phyloP scores from a whole-genome alignment of 1,140 invertebrate genomes.

The Apocrypta bakeri region DNA sequence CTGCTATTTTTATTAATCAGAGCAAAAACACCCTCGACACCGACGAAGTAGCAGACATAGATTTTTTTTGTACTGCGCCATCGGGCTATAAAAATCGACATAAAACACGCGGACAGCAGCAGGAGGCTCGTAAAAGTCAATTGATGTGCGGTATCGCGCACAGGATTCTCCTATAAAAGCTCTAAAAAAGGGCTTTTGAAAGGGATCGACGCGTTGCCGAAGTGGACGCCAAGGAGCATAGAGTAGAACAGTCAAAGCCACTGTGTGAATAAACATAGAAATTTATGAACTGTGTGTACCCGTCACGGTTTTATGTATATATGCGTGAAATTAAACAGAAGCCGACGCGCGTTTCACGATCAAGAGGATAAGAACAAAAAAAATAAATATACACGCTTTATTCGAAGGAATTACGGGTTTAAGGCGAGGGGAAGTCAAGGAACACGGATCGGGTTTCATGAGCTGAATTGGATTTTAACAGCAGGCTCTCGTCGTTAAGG shows the following conservation, averaged over 20 bases:
- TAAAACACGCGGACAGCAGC: slow-evolving; percentile 8
- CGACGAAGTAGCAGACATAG: background rate
- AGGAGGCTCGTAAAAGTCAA: slow-evolving; percentile 38
- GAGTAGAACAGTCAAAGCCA: background rate
- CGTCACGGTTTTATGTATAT: background rate
- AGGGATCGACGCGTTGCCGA: background rate
- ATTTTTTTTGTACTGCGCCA: background rate
- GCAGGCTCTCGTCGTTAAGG: slow-evolving; percentile 1
- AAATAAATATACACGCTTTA: background rate
- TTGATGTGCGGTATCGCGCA: slow-evolving; percentile 15
- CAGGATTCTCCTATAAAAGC: slow-evolving; percentile 15
- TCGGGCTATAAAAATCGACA: slow-evolving; percentile 42
- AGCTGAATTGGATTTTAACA: background rate
- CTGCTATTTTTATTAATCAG: slow-evolving; percentile 19
- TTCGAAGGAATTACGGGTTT: background rate
- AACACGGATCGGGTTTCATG: background rate
- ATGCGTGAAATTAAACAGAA: slow-evolving; percentile 36
- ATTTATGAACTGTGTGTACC: slow-evolving; percentile 33
- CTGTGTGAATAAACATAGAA: slow-evolving; percentile 32
- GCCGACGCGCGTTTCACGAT: background rate
- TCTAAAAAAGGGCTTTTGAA: slow-evolving; percentile 32
- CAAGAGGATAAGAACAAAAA: background rate
- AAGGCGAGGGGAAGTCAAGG: too few relatives aligned
- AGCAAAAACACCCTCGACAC: too few relatives aligned
- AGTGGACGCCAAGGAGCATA: background rate